These are phyloP conservation scores for Siniperca obscura DNA, from an alignment of 2,797 vertebrate genomes.

Conservation along the genomic window DNA sequence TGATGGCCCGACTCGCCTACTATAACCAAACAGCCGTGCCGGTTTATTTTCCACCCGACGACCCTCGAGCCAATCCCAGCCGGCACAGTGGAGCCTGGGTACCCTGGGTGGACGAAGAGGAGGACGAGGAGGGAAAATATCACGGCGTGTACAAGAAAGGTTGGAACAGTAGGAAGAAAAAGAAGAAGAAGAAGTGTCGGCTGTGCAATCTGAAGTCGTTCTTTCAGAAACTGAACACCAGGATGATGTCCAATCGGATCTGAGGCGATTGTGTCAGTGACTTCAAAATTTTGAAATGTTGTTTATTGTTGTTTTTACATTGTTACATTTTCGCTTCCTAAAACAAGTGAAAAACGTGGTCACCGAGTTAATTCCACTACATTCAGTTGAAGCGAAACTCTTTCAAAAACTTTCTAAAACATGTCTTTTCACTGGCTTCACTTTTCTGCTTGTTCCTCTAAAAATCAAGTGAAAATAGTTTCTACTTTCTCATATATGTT, in stretches of 20 bases:
- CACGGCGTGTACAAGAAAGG: conserved; percentile 82
- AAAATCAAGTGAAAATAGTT: background rate
- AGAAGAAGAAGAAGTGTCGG: conserved; percentile 84
- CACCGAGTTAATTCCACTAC: background rate
- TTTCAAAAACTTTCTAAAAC: background rate
- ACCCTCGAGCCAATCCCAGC: conserved; percentile 90
- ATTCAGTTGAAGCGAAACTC: background rate
- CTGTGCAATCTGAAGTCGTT: conserved; percentile 93
- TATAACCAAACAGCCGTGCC: conserved; percentile 93
- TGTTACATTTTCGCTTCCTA: background rate
- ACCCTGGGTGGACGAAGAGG: conserved; percentile 91
- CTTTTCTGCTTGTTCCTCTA: background rate
- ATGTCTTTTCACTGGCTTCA: conserved; percentile 35
- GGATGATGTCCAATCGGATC: conserved; percentile 93
- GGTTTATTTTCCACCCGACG: conserved; percentile 93
- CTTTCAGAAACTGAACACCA: conserved; percentile 92
- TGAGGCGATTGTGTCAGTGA: conserved; percentile 60
- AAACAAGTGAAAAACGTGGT: background rate
- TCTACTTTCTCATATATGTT: background rate
- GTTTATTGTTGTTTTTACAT: background rate
- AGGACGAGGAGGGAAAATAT: conserved; percentile 76
- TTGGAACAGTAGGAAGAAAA: conserved; percentile 79
- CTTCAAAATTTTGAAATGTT: background rate
- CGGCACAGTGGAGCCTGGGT: conserved; percentile 92
- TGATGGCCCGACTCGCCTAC: conserved; percentile 88